Evolutionary conservation across 2,888 invertebrate species (phyloP), one percentile per base, ranked within the genome.

Genomic region (Erebia palarica): DNA sequence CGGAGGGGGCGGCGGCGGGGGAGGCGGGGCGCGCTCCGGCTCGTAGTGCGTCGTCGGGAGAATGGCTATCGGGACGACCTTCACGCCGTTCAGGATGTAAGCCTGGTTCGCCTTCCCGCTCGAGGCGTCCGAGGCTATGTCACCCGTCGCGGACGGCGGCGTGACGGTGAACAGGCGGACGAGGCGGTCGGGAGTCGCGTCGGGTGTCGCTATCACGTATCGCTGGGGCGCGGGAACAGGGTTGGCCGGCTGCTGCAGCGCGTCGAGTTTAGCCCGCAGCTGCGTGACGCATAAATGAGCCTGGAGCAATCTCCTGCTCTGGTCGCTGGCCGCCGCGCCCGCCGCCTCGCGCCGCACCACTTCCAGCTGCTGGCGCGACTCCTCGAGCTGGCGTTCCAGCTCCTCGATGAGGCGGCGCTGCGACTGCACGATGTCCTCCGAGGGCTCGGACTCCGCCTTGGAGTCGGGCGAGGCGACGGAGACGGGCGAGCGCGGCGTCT

Each of bases 331-430:
- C 21, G 91, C 91, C 49, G 91, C 91, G 67, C 92, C 93, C 57
- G 95, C 93, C 78, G 94, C 94, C 53, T 94, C 91, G 44, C 95
- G 95, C 73, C 96, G 94, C 73, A 95, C 95, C 76, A 95, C 95
- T 80, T 96, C 96, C 75, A 97, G 84, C 82, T 97, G 96, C 78
- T 96, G 95, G 74, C 97, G 96, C 1, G 96, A 97, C 76, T 96
- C 95, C 73, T 96, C 96, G 77, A 97, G 84, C 81, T 97, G 97
- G 3, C 97, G 92, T 85, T 98, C 97, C 61, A 98, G 91, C 81
- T 98, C 97, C 81, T 97, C 97, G 78, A 98, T 98, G 86, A 97
- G 96, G 68, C 97, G 95, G 80, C 93, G 82, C 84, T 98, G 98
- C 81, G 97, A 97, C 73, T 95, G 95, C 68, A 97, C 96, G 73